Percentiles rank a stretch among this genome's conserved stretches.
Conservation (phyloP, 2,888 invertebrate genomes). For the Dryobotodes eremita region DNA sequence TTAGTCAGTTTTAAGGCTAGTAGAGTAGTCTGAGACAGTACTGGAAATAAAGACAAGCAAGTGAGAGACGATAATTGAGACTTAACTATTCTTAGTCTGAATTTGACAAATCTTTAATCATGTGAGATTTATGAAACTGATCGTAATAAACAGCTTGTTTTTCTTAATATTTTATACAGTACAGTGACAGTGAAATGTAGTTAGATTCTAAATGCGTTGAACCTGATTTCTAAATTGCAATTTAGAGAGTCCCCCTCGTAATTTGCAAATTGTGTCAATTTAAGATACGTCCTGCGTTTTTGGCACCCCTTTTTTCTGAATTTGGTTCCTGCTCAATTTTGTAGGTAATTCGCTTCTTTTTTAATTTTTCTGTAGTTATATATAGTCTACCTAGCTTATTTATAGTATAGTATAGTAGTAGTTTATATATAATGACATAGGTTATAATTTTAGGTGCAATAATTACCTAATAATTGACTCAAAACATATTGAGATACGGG, state of each 20-base stretch:
- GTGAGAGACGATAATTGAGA: neutral
- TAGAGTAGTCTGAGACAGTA: constrained; percentile 11
- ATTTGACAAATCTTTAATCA: neutral
- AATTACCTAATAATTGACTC: neutral
- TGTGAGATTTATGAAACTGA: neutral
- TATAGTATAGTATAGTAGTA: no score
- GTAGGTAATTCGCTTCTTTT: neutral
- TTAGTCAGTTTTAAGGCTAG: constrained; percentile 38
- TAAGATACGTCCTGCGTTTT: constrained; percentile 53
- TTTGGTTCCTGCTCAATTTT: constrained; percentile 18
- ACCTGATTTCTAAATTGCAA: constrained; percentile 41
- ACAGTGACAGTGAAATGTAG: constrained; percentile 38
- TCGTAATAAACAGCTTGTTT: neutral
- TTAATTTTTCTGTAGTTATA: neutral
- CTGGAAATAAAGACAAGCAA: constrained; percentile 10
- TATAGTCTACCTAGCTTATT: neutral
- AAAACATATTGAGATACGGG: neutral
- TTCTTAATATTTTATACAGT: neutral
- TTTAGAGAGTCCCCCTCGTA: constrained; percentile 47
- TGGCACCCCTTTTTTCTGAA: constrained; percentile 28
- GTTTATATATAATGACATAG: no score
- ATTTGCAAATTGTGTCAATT: constrained; percentile 59
- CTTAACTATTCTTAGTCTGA: neutral
- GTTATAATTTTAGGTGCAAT: neutral
- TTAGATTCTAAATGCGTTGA: constrained; percentile 49